A percentile compares a stretch with the other conserved stretches of the same genome.
Evolutionary conservation across 1,140 invertebrate species (phyloP).

Genomic region (Ctenoplectra terminalis): DNA sequence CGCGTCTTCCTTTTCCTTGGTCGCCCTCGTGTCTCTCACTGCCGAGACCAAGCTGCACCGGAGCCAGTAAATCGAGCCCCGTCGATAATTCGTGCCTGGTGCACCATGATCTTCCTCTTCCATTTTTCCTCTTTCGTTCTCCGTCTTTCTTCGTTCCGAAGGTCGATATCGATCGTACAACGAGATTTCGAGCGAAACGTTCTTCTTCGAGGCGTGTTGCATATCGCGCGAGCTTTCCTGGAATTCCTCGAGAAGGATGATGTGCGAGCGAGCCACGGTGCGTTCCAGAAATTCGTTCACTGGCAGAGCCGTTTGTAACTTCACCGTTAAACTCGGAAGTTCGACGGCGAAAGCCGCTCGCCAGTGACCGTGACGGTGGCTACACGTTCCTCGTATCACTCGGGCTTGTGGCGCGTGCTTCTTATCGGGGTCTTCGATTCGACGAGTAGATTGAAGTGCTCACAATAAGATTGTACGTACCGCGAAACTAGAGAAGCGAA

Average conservation of each 20-base stretch:
- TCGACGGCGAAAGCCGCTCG: slow-evolving; percentile 6
- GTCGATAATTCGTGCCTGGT: slow-evolving; percentile 57
- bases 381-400: neutral
- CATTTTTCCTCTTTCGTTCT: neutral
- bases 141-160: slow-evolving; percentile 22
- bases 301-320: slow-evolving; percentile 8
- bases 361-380: slow-evolving; percentile 42
- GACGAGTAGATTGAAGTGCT: neutral
- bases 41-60: slow-evolving; percentile 42
- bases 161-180: neutral
- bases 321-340: slow-evolving; percentile 49
- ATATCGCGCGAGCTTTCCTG: slow-evolving; percentile 27
- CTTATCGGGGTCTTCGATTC: neutral
- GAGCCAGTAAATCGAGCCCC: slow-evolving; percentile 65
- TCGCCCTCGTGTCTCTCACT: slow-evolving; percentile 47
- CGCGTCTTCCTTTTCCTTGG: slow-evolving; percentile 52
- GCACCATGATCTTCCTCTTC: neutral
- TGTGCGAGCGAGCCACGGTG: neutral
- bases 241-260: slow-evolving; percentile 24
- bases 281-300: slow-evolving; percentile 45
- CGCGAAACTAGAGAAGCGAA: neutral
- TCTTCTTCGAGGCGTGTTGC: slow-evolving; percentile 12
- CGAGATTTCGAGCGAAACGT: neutral
- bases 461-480: neutral
- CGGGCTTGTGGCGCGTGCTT: neutral